Percentiles rank a stretch among this genome's conserved stretches.
phyloP scores from a whole-genome alignment of 2,797 vertebrate species.

The Scolopax rusticola region DNA sequence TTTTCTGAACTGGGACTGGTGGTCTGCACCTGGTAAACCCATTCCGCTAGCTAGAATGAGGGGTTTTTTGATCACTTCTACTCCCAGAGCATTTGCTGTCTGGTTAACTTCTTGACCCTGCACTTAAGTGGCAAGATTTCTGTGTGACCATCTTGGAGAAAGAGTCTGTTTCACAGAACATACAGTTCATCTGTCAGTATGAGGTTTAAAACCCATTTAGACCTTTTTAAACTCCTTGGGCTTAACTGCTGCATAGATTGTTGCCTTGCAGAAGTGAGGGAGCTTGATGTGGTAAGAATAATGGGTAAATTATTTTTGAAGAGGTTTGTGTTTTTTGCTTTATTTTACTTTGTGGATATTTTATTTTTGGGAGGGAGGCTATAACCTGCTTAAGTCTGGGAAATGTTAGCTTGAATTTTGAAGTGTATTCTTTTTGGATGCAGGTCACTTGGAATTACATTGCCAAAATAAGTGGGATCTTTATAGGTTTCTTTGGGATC shows the following conservation, averaged over 20 bases:
- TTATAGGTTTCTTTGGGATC: background rate
- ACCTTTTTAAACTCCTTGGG: slow-evolving; percentile 30
- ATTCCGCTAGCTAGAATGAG: background rate
- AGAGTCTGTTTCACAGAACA: background rate
- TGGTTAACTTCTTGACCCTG: background rate
- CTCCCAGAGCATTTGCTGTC: background rate
- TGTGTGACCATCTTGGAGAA: background rate
- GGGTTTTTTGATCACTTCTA: background rate
- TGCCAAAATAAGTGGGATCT: background rate
- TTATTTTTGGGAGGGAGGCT: background rate
- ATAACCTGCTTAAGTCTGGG: background rate
- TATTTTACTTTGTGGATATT: background rate
- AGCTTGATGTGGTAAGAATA: background rate
- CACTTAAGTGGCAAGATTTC: background rate
- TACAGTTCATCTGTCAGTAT: background rate
- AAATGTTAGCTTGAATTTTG: background rate
- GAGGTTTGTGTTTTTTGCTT: background rate
- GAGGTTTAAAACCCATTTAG: slow-evolving; percentile 1
- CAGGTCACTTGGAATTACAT: background rate
- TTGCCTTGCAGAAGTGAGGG: background rate
- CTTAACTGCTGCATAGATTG: background rate
- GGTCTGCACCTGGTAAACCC: background rate
- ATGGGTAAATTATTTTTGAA: background rate
- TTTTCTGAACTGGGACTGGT: background rate
- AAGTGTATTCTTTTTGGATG: background rate